Evolutionary conservation across 2,797 vertebrate genomes (phyloP).

Genomic region (Hephaestus fuliginosus): DNA sequence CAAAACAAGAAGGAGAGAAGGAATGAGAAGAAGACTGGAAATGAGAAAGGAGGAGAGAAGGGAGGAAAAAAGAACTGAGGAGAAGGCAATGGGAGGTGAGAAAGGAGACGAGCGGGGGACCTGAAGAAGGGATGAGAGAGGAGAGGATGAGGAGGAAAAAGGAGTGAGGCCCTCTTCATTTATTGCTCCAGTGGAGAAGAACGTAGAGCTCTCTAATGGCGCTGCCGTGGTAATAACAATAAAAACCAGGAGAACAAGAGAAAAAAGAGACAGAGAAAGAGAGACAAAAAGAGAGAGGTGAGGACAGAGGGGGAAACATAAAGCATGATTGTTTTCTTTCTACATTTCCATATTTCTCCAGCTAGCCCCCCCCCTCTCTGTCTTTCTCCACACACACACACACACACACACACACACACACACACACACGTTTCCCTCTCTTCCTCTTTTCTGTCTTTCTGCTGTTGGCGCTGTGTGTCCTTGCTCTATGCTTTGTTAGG

Average conservation of each 20-base stretch:
- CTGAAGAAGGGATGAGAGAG: slow-evolving; percentile 72
- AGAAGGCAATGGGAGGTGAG: slow-evolving; percentile 51
- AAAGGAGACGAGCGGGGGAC: slow-evolving; percentile 50
- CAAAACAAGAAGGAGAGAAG: slow-evolving; percentile 3
- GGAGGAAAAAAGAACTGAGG: slow-evolving; percentile 12
- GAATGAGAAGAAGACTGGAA: neutral
- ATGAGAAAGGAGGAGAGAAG: slow-evolving; percentile 1
- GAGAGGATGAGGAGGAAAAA: slow-evolving; percentile 76
- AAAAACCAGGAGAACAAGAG: slow-evolving; percentile 79
- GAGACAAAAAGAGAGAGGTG: slow-evolving; percentile 72
- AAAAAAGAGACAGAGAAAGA: slow-evolving; percentile 67
- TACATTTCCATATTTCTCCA: slow-evolving; percentile 76
- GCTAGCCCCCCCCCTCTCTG: slow-evolving; percentile 84
- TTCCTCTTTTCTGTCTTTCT: slow-evolving; percentile 61
- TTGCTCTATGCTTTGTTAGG: slow-evolving; percentile 99
- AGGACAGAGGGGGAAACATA: slow-evolving; percentile 72
- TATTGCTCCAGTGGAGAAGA: slow-evolving; percentile 99
- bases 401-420: slow-evolving; percentile 71
- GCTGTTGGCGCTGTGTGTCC: slow-evolving; percentile 98
- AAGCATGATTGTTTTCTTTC: slow-evolving; percentile 82
- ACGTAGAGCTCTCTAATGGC: slow-evolving; percentile 98
- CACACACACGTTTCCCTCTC: slow-evolving; percentile 73
- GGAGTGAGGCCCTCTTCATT: slow-evolving; percentile 95
- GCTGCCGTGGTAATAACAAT: slow-evolving; percentile 99
- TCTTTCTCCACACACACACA: slow-evolving; percentile 70